Evolutionary conservation across 2,113 vertebrate genomes (phyloP), one percentile per base, ranked within the genome.

Genomic region (Callipepla squamata): DNA sequence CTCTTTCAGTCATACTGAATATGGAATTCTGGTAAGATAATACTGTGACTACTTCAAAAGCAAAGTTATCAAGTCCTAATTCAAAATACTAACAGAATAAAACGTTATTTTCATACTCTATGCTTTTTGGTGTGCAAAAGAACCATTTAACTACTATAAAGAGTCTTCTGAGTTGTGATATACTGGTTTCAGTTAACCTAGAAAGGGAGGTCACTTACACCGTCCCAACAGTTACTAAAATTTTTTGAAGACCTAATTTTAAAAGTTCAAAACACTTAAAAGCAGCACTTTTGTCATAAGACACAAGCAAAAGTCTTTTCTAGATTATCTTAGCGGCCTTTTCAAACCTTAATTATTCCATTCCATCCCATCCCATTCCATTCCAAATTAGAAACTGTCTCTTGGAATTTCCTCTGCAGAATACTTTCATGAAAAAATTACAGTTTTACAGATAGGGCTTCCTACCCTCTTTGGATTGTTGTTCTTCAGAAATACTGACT

Each of bases 61-160:
- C 95, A 96, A 97, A 94, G 93, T 89, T 94, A 95, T 95, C 95
- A 96, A 80, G 65, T 93, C 93, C 95, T 95, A 92, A 96, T 96
- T 97, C 96, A 96, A 96, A 97, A 95, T 93, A 96, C 53, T 80
- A 96, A 80, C 45, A 92, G 96, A 95, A 97, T 68, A 96, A 96
- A 96, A 84, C 63, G 86, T 85, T 65, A 93, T 96, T 94, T 91
- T 96, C 89, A 94, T 93, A 91, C 87, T 89, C 57, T 69, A 62
- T 82, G 91, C 85, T 96, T 91, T 92, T 96, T 93, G 69, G 59
- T 70, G 57, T 75, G 78, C 75, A 92, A 88, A 55, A 96, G 87
- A 96, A 94, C 79, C 61, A 91, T 79, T 93, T 81, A 93, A 88
- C 87, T 93, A 91, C 86, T 90, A 91, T 7, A 92, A 96, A 91